phyloP scores from a whole-genome alignment of 2,888 invertebrate genomes.

The Hydraecia micacea region DNA sequence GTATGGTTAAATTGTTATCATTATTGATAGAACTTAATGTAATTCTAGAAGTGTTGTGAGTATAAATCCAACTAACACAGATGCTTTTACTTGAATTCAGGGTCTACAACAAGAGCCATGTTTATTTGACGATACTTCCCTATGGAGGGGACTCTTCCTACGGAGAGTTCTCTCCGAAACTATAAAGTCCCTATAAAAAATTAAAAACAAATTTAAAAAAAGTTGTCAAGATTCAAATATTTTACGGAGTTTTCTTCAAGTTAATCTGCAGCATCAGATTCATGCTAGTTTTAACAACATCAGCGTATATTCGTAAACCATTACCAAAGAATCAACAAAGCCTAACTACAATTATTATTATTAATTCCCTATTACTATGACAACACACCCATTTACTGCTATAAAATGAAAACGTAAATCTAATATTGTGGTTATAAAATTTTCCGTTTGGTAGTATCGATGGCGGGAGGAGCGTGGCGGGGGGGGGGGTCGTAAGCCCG shows the following conservation, averaged over 20 bases:
- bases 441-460: conserved; percentile 81
- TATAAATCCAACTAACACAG: no score
- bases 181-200: no score
- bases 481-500: conserved; percentile 84
- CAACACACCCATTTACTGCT: conserved; percentile 38
- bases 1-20: neutral
- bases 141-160: neutral
- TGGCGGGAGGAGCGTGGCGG: conserved; percentile 66
- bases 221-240: neutral
- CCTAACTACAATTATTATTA: neutral
- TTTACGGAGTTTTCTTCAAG: neutral
- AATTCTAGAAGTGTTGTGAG: neutral
- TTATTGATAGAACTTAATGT: neutral
- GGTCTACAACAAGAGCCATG: neutral
- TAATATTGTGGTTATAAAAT: conserved; percentile 79
- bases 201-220: no score
- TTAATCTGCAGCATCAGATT: neutral
- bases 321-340: conserved; percentile 8
- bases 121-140: neutral
- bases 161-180: neutral
- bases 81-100: neutral
- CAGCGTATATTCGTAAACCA: neutral
- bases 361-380: conserved; percentile 29
- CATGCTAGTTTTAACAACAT: neutral
- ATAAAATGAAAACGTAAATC: conserved; percentile 60